Evolutionary conservation across 1,140 invertebrate genomes (phyloP), one percentile per base, ranked within the genome.

Genomic region (Muscidifurax raptorellus): DNA sequence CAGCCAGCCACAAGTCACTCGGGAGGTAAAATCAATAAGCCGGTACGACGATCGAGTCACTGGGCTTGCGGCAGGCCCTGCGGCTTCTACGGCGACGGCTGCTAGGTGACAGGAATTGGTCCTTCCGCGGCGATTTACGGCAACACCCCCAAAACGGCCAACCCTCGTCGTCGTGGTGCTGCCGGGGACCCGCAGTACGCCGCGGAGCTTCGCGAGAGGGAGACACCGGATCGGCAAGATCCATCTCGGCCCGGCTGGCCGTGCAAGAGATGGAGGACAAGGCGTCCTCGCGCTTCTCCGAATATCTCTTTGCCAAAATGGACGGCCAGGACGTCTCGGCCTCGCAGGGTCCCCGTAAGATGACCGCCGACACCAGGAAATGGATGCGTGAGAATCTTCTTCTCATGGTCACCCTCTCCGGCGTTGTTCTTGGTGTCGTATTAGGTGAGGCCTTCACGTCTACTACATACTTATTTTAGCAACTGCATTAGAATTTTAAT

Each of bases 301-400:
- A 96, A 91, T 96, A 96, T 92, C 93, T 96, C 90, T 96, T 96
- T 92, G 95, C 95, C 90, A 96, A 96, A 94, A 96, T 96, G 95
- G 94, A 94, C 88, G 94, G 94, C 89, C 93, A 94, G 88, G 93
- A 93, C 85, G 92, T 93, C 89, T 93, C 93, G 90, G 94, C 93
- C 91, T 94, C 94, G 88, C 94, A 94, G 90, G 92, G 94, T 92
- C 94, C 94, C 85, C 92, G 94, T 75, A 95, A 96, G 92, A 93
- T 94, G 89, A 96, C 95, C 87, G 95, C 95, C 89, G 91, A 93
- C 52, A 93, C 94, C 40, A 94, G 93, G 85, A 95, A 95, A 88
- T 96, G 96, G 95, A 92, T 97, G 67, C 92, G 93, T 69, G 95
- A 97, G 69, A 97, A 97, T 90, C 94, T 96, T 6, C 95, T 97